Conservation (phyloP, 2,113 vertebrate species). For the Nematolebias whitei region DNA sequence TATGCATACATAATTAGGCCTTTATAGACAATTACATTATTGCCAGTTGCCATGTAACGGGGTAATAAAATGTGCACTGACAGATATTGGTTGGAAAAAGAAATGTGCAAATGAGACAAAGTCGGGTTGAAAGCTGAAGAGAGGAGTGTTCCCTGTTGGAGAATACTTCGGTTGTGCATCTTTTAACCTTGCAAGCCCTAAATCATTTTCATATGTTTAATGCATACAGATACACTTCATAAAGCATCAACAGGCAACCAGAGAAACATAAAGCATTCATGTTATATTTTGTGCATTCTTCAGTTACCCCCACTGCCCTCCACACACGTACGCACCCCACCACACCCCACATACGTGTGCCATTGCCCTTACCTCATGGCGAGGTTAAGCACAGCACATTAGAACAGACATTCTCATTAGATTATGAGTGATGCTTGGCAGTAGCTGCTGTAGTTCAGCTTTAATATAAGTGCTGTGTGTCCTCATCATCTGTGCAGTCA, state of each 20-base stretch:
- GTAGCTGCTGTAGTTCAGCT: constrained; percentile 26
- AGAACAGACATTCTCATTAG: constrained; percentile 53
- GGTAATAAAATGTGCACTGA: not conserved
- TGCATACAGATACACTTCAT: constrained; percentile 31
- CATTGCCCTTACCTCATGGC: constrained; percentile 42
- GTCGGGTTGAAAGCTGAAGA: constrained; percentile 16
- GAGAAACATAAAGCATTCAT: not conserved
- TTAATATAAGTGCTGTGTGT: constrained; percentile 25
- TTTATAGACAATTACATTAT: not conserved
- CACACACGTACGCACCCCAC: not conserved
- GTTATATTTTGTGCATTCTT: constrained; percentile 15
- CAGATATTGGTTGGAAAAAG: constrained; percentile 16
- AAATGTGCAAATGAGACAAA: constrained; percentile 8
- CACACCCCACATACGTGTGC: not conserved
- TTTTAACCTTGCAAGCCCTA: constrained; percentile 53
- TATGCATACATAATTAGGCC: not conserved
- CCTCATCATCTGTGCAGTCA: constrained; percentile 36
- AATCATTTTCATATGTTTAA: constrained; percentile 39
- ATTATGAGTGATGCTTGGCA: constrained; percentile 64
- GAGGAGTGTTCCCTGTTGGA: constrained; percentile 39
- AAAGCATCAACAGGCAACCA: not conserved
- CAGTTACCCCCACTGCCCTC: too few relatives aligned
- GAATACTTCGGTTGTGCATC: constrained; percentile 55
- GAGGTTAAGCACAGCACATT: constrained; percentile 46
- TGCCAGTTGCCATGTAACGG: too few relatives aligned